Base-by-base conservation (phyloP, 2,888 invertebrate genomes). In the Maniola hyperantus region DNA sequence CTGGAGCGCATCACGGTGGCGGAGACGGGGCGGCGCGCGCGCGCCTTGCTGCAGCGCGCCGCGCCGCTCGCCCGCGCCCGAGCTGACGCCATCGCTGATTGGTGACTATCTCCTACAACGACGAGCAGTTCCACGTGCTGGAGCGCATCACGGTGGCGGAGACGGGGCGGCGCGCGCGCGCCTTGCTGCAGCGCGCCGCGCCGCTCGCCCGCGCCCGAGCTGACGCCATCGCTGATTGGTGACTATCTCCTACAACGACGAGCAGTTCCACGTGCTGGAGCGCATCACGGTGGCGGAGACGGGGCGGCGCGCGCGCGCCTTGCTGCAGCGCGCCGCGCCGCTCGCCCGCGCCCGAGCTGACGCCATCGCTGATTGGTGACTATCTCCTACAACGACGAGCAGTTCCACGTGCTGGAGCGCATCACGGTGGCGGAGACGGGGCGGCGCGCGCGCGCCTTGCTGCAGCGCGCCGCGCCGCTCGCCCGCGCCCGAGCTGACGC, bases 381-480 rank as follows among this genome's bases (percentile, higher is more conserved):
- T n/a, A n/a, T 98, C 10, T 97, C 97, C 0, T 97, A 97, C 88
- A 98, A 98, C 84, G 98, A 99, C 85, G 98, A 98, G 89, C 98
- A 98, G 90, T 98, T 99, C 83, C 99, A 99, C 91, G 97, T 97
- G 74, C 93, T 99, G 74, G 98, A 98, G 92, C 94, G 96, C 77
- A 96, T 92, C 77, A 93, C 96, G 84, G 95, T 96, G n/a, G 95
- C 95, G n/a, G 96, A 96, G 89, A 96, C 96, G 33, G 96, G 96
- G 0, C 94, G 95, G 51, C 93, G 95, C 48, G 92, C 96, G 70
- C 95, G 96, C 77, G 89, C 93, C 11, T 87, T 97, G 70, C 88
- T 97, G 69, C 93, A 93, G 65, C 95, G 95, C 78, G 96, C 96
- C 7, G 93, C 93, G 77, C 96, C 96, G 2, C 94, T 96, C 0